phyloP scores from a whole-genome alignment of 2,113 vertebrate species.

The Saimiri boliviensis region DNA sequence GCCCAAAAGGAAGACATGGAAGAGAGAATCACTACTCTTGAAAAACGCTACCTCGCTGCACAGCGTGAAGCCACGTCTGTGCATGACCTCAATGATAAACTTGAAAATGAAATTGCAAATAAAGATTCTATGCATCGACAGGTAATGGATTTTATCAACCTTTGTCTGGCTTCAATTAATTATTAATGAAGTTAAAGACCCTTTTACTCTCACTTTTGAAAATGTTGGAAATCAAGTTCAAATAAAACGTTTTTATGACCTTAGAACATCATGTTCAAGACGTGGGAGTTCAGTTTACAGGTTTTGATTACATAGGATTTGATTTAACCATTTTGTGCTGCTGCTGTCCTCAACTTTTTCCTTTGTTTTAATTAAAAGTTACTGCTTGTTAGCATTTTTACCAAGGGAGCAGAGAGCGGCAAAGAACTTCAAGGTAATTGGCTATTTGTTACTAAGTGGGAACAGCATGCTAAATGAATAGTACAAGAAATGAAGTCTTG shows the following conservation, averaged over 20 bases:
- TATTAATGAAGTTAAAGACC: not conserved
- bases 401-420: not conserved
- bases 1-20: constrained; percentile 99
- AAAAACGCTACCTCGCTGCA: constrained; percentile 98
- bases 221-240: not conserved
- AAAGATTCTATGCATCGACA: constrained; percentile 95
- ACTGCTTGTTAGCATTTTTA: not conserved
- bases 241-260: not conserved
- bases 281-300: not conserved
- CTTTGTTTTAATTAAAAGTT: not conserved
- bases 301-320: not conserved
- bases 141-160: constrained; percentile 79
- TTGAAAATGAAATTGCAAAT: constrained; percentile 98
- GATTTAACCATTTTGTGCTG: not conserved
- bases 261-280: not conserved
- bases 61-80: constrained; percentile 98
- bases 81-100: constrained; percentile 98
- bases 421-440: not conserved
- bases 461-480: fast-evolving
- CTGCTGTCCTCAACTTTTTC: not conserved
- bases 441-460: not conserved
- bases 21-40: constrained; percentile 98
- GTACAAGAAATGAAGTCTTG: fast-evolving
- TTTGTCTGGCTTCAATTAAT: not conserved
- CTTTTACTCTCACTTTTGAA: not conserved